Percentiles rank a stretch among this genome's conserved stretches.
Evolutionary conservation across 1,140 invertebrate species (phyloP).

Genomic region (Trichogramma pretiosum): DNA sequence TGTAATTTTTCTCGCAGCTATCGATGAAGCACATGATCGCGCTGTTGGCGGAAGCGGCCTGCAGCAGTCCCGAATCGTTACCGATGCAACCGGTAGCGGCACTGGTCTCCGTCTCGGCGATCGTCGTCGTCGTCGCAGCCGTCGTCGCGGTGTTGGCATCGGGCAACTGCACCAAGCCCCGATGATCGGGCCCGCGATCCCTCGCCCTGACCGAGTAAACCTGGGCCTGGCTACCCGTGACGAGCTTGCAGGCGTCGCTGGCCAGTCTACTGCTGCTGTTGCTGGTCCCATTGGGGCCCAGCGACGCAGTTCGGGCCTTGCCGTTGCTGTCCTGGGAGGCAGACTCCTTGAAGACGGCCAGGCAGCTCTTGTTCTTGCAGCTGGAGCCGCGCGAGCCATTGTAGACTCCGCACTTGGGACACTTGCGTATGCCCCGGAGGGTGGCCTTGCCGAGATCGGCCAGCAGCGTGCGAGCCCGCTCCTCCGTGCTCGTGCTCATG

Average conservation of each 20-base stretch:
- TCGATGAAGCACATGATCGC: constrained; percentile 61
- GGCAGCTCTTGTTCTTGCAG: constrained; percentile 71
- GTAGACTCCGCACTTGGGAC: constrained; percentile 68
- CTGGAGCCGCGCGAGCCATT: constrained; percentile 66
- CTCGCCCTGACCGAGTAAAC: constrained; percentile 63
- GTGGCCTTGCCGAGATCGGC: constrained; percentile 62
- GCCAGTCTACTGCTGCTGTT: constrained; percentile 55
- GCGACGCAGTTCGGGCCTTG: too few species aligned
- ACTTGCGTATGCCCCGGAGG: constrained; percentile 62
- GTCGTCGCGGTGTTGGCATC: too few species aligned
- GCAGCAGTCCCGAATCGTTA: constrained; percentile 9
- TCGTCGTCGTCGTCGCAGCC: too few species aligned
- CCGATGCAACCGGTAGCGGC: too few species aligned
- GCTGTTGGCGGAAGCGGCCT: constrained; percentile 42
- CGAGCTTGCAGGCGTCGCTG: constrained; percentile 61
- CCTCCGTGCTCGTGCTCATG: constrained; percentile 39
- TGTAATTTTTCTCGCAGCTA: constrained; percentile 51
- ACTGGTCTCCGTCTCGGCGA: too few species aligned
- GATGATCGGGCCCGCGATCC: constrained; percentile 60
- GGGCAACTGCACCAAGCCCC: constrained; percentile 68
- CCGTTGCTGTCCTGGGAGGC: too few species aligned
- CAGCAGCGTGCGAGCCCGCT: constrained; percentile 38
- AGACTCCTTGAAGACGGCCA: constrained; percentile 59
- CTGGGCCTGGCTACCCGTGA: constrained; percentile 53
- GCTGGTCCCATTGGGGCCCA: too few species aligned